Evolutionary conservation across 1,140 invertebrate genomes (phyloP), one percentile per base, ranked within the genome.

Genomic region (Sarcophaga bullata): DNA sequence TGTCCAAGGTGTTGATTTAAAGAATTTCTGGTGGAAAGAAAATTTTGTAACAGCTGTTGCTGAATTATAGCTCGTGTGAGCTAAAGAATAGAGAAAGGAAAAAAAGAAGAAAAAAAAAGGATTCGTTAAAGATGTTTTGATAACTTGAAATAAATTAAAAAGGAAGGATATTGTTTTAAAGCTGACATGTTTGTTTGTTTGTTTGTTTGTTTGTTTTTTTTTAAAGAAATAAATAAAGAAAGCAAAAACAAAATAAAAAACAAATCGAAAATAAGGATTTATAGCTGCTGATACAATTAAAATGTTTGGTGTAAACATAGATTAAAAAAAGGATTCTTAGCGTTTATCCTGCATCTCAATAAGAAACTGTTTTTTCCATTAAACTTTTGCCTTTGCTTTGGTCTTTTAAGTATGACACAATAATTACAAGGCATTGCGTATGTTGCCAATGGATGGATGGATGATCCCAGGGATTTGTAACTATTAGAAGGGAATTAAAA

Each of bases 401-500:
- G 19, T 17, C 17, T 10, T 19, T 68, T 68, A 68, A 68, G 17
- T 68, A 25, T 68, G 62, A 9, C 13, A 52, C 1, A 52, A 52
- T 10, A 52, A 52, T 52, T 37, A 37, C 4, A 4, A 2, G 25
- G 25, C 50, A 52, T 52, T 3, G 50, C 62, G 62, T 68, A 19
- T 8, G 17, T 68, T 68, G 19, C 17, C 8, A 8, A n/a, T 49
- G n/a, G 73, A 37, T 49, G 15, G 49, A 76, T 9, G 73, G 73
- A 76, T 76, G 15, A 76, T 76, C 73, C 73, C 0, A 11, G 15
- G 47, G 73, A 76, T 76, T 76, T 48, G 15, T 76, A 49, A 47
- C 73, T 49, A 76, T 76, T 76, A 76, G 73, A 48, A 76, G 48
- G 25, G 73, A 49, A 48, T 76, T 76, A 76, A 76, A 76, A 76